Evolutionary conservation across 2,888 invertebrate genomes (phyloP), one percentile per base, ranked within the genome.

Genomic region (Serripes groenlandicus): DNA sequence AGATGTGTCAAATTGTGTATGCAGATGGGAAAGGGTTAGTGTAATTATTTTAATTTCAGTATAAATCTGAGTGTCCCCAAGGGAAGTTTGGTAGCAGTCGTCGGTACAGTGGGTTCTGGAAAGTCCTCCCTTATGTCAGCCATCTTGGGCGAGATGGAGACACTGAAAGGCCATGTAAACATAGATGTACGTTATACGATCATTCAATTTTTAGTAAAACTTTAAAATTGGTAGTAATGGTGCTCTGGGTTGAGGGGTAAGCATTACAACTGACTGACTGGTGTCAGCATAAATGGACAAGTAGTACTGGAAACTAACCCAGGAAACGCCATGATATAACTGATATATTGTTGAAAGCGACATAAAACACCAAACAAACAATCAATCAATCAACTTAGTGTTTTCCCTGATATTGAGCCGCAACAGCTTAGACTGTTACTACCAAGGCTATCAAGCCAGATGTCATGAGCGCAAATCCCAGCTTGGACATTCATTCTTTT

Each of bases 101-200:
- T 42, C 7, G 42, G 42, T 42, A 11, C 42, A 7, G 15, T 42
- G 42, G 7, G 42, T 11, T 11, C 7, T 42, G 9, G 42, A 42
- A 42, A 42, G 7, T 42, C 7, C 42, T 11, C 7, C 42, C 42
- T 42, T 15, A 7, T 7, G 42, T 11, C 15, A 42, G 42, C 42
- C 42, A 42, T 42, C 21, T 78, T 94, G 7, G 94, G 94, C 9
- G 94, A 94, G 75, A 92, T 94, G 93, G 90, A 93, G 62, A 92
- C 92, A 70, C 49, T 91, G 2, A 75, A 78, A 30, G 94, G 94
- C 7, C 72, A 79, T 1, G 92, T 94, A 0, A 91, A 88, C 68
- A 86, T 92, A 2, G 89, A 92, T 89, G 94, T 92, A 82, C 72
- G 71, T 56, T n/a, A n/a, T n/a, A n/a, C n/a, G n/a, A n/a, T n/a